Conservation (phyloP, 2,888 invertebrate genomes). For the Vannuccia rotundouncinata region DNA sequence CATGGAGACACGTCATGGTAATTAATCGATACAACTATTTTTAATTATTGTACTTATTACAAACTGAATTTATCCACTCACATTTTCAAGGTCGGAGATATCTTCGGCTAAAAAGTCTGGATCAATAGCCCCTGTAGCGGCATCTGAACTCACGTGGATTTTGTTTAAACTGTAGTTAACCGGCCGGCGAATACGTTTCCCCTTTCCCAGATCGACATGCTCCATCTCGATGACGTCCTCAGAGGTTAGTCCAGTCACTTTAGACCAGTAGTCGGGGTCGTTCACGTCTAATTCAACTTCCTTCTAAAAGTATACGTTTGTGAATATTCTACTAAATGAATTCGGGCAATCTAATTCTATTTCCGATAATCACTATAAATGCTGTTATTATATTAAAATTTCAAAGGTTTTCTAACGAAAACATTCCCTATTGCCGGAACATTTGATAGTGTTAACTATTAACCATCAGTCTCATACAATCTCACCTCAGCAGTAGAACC, state of each 20-base stretch:
- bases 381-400: too few species aligned
- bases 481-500: background rate
- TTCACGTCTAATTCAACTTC: slow-evolving; percentile 79
- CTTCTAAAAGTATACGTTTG: too few species aligned
- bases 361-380: too few species aligned
- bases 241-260: slow-evolving; percentile 90
- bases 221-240: slow-evolving; percentile 85
- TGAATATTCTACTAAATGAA: too few species aligned
- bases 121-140: background rate
- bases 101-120: background rate
- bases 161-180: slow-evolving; percentile 56
- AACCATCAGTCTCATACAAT: too few species aligned
- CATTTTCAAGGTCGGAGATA: background rate
- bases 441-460: too few species aligned
- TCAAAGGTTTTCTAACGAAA: too few species aligned
- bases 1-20: too few species aligned
- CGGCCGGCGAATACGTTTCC: slow-evolving; percentile 84
- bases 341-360: too few species aligned
- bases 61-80: background rate
- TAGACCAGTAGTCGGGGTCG: slow-evolving; percentile 99
- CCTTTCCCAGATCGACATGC: slow-evolving; percentile 71
- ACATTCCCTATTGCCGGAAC: too few species aligned
- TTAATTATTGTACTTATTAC: too few species aligned
- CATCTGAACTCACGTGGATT: background rate
- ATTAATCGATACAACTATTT: too few species aligned